Evolutionary conservation across 2,888 invertebrate species (phyloP), one percentile per base, ranked within the genome.

Genomic region (Cheilosia impressa): DNA sequence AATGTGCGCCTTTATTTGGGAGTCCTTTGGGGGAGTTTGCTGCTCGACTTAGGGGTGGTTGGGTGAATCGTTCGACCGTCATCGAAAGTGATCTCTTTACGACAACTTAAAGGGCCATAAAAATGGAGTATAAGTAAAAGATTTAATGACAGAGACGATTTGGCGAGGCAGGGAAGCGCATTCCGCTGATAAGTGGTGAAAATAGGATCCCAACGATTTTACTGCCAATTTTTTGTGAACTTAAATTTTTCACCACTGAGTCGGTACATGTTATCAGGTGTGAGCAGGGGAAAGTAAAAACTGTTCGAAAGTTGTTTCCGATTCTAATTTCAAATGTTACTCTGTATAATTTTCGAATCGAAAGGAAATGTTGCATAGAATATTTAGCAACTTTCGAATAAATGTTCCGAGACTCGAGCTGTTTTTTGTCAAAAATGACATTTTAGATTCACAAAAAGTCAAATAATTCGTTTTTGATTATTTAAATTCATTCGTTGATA

Each of bases 71-170:
- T 53, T 84, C 79, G 79, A 71, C 69, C 79, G 75, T 71, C 71
- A 82, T 82, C 58, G 45, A 50, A 52, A 60, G 77, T 72, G 58
- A 76, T 79, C 57, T 65, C 57, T 76, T 85, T 80, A 85, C 80
- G 84, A 76, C 71, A 80, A 72, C 55, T 80, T 85, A 71, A 85
- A 80, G 62, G 34, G 66, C 62, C 38, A 72, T 80, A 71, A 80
- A 85, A 73, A 27, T 24, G 47, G 63, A 71, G 43, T 34, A 45
- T 52, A 66, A 69, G 79, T 71, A 47, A 75, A 84, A 75, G 84
- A 84, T 79, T 76, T 76, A 58, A 85, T 66, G 63, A 75, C 62
- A 47, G 22, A 17, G 75, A 71, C 69, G 57, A 47, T 41, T 60
- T 65, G n/a, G 13, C 27, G 10, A 45, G 17, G 38, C n/a, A n/a